Percentiles rank a stretch among this genome's conserved stretches.
phyloP scores from a whole-genome alignment of 2,113 vertebrate species.

The Scartelaos histophorus region DNA sequence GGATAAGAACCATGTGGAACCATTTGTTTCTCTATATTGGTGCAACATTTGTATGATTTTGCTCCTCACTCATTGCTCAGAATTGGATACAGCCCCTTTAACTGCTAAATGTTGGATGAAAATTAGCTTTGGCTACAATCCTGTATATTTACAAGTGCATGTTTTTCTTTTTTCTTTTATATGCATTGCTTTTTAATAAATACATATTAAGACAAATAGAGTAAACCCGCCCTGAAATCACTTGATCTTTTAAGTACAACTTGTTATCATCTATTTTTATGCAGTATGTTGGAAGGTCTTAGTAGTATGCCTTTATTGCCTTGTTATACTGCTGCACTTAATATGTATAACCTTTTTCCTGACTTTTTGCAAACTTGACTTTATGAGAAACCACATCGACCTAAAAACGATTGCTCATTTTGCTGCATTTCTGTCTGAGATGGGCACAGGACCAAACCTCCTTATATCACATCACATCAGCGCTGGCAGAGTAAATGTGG shows the following conservation, averaged over 20 bases:
- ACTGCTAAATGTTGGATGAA: too few relatives aligned
- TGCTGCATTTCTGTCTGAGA: background rate
- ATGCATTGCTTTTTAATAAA: too few relatives aligned
- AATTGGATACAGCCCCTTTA: too few relatives aligned
- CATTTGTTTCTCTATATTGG: background rate
- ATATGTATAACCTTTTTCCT: background rate
- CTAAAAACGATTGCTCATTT: background rate
- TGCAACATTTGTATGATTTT: background rate
- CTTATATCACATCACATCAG: background rate
- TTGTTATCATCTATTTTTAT: background rate
- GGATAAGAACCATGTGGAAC: too few relatives aligned
- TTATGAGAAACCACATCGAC: background rate
- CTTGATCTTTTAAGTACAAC: too few relatives aligned
- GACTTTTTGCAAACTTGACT: background rate
- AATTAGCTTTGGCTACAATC: too few relatives aligned
- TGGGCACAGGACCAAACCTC: background rate
- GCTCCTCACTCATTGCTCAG: too few relatives aligned
- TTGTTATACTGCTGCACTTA: background rate
- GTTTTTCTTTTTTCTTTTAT: too few relatives aligned
- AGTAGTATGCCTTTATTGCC: background rate
- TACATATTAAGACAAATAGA: too few relatives aligned
- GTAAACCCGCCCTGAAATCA: too few relatives aligned
- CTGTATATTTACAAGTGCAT: too few relatives aligned
- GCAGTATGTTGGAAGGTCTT: background rate
- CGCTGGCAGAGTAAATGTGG: background rate